These are phyloP conservation scores for Tragulus kanchil DNA, from an alignment of 2,113 vertebrate species.

Conservation along the genomic window DNA sequence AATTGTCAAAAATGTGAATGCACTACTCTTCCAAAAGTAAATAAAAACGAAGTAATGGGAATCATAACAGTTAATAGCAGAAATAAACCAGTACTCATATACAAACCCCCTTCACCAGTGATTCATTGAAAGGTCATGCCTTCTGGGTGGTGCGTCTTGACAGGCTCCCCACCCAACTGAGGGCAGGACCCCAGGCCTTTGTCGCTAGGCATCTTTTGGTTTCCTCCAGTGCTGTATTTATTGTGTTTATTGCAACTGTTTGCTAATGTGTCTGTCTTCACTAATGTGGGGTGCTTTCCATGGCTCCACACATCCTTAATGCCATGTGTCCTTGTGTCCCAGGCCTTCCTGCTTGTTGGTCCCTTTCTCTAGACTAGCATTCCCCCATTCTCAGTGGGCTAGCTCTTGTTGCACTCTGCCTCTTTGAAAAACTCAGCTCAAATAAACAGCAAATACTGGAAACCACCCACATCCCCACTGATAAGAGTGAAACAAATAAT, in stretches of 20 bases:
- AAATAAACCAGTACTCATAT: background rate
- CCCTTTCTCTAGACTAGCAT: background rate
- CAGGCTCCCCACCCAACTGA: background rate
- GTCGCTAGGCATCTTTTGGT: background rate
- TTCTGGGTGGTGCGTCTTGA: background rate
- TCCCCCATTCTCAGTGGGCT: background rate
- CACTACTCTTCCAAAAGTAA: background rate
- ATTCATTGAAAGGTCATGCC: background rate
- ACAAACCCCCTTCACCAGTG: background rate
- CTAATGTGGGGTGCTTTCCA: too few species aligned
- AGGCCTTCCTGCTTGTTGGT: background rate
- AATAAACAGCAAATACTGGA: background rate
- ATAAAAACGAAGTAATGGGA: background rate
- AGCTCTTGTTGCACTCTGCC: background rate
- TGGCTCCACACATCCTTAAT: too few species aligned
- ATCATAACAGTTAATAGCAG: background rate
- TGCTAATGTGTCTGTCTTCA: background rate
- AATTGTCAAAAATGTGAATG: background rate
- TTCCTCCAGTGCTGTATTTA: background rate
- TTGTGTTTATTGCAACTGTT: background rate
- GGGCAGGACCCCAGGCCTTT: background rate
- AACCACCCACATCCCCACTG: background rate
- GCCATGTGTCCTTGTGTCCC: background rate
- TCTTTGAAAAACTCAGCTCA: conserved; percentile 1
- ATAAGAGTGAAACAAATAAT: background rate